Percentiles rank a stretch among this genome's conserved stretches.
Evolutionary conservation across 2,113 vertebrate genomes (phyloP).

Genomic region (Elephantulus edwardii): DNA sequence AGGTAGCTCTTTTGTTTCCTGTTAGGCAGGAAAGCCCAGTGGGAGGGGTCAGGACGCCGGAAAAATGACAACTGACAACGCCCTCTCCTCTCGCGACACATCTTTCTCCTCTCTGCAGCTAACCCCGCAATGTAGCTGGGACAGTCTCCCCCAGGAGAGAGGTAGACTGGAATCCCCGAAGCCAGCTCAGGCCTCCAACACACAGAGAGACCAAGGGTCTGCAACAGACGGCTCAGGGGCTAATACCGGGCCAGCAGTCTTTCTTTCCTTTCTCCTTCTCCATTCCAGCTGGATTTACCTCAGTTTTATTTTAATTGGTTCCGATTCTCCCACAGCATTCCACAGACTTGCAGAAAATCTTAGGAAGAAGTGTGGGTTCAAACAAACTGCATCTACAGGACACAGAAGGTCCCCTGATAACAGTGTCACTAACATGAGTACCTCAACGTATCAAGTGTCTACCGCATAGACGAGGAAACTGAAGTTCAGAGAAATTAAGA

Average conservation of each 20-base stretch:
- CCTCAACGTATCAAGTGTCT: not conserved
- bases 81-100: no score
- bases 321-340: slow-evolving; percentile 26
- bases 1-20: not conserved
- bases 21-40: not conserved
- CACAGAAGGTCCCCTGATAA: not conserved
- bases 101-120: not conserved
- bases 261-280: not conserved
- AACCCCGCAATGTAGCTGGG: not conserved
- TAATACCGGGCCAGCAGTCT: not conserved
- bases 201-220: not conserved
- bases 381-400: not conserved
- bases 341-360: not conserved
- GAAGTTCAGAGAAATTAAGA: not conserved
- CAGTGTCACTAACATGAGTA: rapidly evolving
- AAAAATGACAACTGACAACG: no score
- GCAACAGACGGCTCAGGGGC: not conserved
- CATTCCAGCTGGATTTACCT: slow-evolving; percentile 30
- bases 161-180: not conserved
- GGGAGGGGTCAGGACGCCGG: rapidly evolving
- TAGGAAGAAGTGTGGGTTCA: not conserved
- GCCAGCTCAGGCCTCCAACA: not conserved
- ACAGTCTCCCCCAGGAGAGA: not conserved
- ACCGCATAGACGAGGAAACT: not conserved
- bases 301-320: not conserved